These are phyloP conservation scores for Phataginus tetradactyla DNA, from an alignment of 2,797 vertebrate species.

Conservation along the genomic window DNA sequence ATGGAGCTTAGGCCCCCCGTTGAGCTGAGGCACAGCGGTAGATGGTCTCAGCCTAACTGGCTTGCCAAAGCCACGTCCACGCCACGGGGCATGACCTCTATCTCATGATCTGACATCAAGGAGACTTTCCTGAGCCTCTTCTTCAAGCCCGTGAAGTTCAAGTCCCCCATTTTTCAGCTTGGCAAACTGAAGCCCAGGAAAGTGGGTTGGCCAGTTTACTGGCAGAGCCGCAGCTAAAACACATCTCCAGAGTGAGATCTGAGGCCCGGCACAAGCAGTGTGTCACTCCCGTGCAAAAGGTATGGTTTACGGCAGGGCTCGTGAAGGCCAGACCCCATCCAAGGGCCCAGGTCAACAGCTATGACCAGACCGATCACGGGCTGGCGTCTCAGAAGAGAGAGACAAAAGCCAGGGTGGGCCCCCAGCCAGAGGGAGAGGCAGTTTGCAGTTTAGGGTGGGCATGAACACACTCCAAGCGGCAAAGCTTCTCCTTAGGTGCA, in stretches of 20 bases:
- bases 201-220: not conserved
- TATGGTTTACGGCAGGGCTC: not conserved
- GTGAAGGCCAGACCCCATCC: not conserved
- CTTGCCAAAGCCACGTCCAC: fast-evolving
- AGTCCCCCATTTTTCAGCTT: not conserved
- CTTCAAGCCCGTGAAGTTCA: fast-evolving
- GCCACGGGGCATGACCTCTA: not conserved
- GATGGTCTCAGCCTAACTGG: not conserved
- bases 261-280: not conserved
- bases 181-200: not conserved
- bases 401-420: not conserved
- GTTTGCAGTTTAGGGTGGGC: not conserved
- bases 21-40: too few relatives aligned
- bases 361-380: not conserved
- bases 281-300: not conserved
- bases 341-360: not conserved
- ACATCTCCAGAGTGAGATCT: not conserved
- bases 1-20: too few relatives aligned
- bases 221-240: not conserved
- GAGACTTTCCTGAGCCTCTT: not conserved
- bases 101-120: not conserved
- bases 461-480: not conserved
- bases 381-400: not conserved
- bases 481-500: not conserved
- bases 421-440: not conserved